A percentile compares a stretch with the other conserved stretches of the same genome.
These are phyloP conservation scores for Madoqua kirkii DNA, from an alignment of 2,113 vertebrate genomes.

Conservation along the genomic window DNA sequence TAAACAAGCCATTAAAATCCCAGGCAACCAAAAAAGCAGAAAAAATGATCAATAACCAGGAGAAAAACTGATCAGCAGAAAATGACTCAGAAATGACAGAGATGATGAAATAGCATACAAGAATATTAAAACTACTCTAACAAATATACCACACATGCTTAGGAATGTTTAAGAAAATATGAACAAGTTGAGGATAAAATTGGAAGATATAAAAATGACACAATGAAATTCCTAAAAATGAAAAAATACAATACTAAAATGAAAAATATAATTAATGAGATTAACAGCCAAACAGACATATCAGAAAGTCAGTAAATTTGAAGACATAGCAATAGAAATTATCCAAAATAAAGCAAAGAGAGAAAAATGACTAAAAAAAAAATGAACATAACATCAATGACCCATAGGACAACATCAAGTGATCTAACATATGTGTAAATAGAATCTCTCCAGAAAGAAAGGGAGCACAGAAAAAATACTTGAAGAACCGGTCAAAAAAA, in stretches of 20 bases:
- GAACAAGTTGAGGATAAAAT: neutral
- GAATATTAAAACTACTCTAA: constrained; percentile 3
- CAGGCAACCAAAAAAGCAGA: neutral
- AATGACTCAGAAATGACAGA: neutral
- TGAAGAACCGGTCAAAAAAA: neutral
- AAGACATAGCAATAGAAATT: neutral
- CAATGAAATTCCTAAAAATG: neutral
- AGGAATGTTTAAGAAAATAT: neutral
- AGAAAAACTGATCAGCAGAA: constrained; percentile 27
- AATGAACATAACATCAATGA: neutral
- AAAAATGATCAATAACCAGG: neutral
- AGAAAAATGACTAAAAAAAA: neutral
- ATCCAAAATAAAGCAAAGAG: neutral
- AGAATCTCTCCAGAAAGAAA: neutral
- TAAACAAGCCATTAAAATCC: neutral
- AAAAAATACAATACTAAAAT: neutral
- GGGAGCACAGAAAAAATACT: neutral
- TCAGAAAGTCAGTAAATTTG: neutral
- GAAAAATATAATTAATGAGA: neutral
- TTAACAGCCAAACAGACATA: neutral
- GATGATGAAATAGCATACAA: neutral
- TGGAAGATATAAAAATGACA: neutral
- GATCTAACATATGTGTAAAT: neutral
- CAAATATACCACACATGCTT: neutral
- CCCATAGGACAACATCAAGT: neutral